Evolutionary conservation across 2,797 vertebrate species (phyloP), one percentile per base, ranked within the genome.

Genomic region (Bufotes viridis): DNA sequence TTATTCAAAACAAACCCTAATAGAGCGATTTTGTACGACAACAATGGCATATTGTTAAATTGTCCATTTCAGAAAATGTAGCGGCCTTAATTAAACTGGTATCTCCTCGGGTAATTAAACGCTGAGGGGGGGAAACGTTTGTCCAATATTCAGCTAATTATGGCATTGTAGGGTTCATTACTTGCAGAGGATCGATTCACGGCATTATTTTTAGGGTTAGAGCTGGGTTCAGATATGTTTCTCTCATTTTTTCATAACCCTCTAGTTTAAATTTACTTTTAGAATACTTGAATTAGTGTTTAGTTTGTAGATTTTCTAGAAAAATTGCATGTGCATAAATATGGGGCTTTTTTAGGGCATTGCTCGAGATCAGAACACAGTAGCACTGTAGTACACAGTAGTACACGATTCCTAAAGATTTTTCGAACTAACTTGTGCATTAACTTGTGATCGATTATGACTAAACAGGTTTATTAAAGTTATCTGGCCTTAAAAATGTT

Each of bases 1-100:
- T 85, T 90, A 82, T 86, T 90, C 90, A 90, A 80, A 90, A 84
- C 51, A 80, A 88, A 90, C 26, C 29, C 89, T 89, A 86, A 89
- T 90, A 87, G 81, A 90, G 26, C n/a, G 63, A 82, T 90, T 91
- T 90, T 49, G 49, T 86, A 90, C 14, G 24, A 67, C 18, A 88
- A 78, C 82, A 90, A 90, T 53, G 10, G 89, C 90, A 92, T 87
- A 85, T 75, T 75, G 79, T 26, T 78, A 88, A 72, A 90, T 87
- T 90, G 91, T 89, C 88, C 9, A 87, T 89, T 88, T 87, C 67
- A 89, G 82, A 24, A 67, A 90, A 75, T 89, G 87, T 8, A 80
- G 57, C 51, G 90, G 18, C 58, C 87, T 88, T 67, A 89, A 90
- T 92, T 65, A 89, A 88, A 90, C 82, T 87, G 63, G 84, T 79